These are phyloP conservation scores for Deilephila porcellus DNA, from an alignment of 2,888 invertebrate genomes.

Conservation along the genomic window DNA sequence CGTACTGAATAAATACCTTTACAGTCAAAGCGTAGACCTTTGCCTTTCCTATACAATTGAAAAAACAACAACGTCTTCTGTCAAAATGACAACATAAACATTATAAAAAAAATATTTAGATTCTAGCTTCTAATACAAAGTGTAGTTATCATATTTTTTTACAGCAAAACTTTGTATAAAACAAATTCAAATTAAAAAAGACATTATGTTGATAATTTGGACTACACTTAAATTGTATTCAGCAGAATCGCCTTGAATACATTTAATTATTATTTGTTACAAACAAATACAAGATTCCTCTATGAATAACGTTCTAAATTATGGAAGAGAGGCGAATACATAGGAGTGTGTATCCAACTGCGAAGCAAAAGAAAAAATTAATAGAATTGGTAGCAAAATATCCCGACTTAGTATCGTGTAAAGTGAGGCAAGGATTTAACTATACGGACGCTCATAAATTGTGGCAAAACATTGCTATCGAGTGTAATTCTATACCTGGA, in stretches of 20 bases:
- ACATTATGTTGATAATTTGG: background rate
- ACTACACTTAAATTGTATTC: background rate
- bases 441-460: constrained; percentile 67
- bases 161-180: background rate
- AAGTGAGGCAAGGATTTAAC: constrained; percentile 65
- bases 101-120: background rate
- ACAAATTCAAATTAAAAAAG: background rate
- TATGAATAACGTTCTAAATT: constrained; percentile 35
- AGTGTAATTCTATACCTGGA: constrained; percentile 73
- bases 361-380: constrained; percentile 72
- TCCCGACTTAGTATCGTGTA: constrained; percentile 68
- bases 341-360: constrained; percentile 64
- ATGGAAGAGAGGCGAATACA: constrained; percentile 66
- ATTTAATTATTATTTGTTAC: background rate
- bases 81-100: background rate
- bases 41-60: no score
- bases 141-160: background rate
- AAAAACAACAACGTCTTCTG: background rate
- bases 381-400: constrained; percentile 69
- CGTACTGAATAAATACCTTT: no score
- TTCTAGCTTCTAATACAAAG: background rate
- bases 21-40: no score
- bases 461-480: constrained; percentile 71
- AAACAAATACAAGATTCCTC: constrained; percentile 15
- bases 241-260: background rate